Evolutionary conservation across 37 sponge, comb jelly and placozoan genomes (phyloP), one percentile per base, ranked within the genome.

Genomic region (Spongilla lacustris): DNA sequence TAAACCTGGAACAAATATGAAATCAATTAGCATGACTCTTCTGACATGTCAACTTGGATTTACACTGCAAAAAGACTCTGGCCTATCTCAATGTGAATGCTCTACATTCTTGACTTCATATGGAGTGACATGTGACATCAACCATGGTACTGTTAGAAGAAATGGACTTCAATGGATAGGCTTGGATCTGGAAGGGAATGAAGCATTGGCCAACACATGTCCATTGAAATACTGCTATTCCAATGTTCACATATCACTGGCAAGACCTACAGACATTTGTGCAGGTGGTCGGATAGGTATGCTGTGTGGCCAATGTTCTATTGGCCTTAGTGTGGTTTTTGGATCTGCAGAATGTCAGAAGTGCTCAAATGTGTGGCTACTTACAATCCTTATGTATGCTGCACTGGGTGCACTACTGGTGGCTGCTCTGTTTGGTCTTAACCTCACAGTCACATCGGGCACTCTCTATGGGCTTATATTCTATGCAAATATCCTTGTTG

Each of bases 271-370:
- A 28, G 67, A 34, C 26, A 50, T 88, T 2, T 88, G 89, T 76
- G 70, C 36, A 8, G 19, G 17, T 4, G 83, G 83, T 23, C 71
- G 89, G 25, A 82, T 66, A 30, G 92, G 92, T 31, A 38, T 91
- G 4, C 81, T 91, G 36, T 91, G 92, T 79, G 87, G 92, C 4
- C 29, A 14, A 67, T 91, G 92, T 67, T 23, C 69, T 25, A n/a
- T 33, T 32, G 77, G 82, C 3, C 49, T 81, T 28, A 91, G 92
- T 83, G 71, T 83, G 31, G 84, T 79, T 31, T 87, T 91, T 84
- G 84, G 92, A 4, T 74, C 80, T 13, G 21, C 78, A 21, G 69
- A 73, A 14, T 91, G 92, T 73, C 28, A 21, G 37, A 26, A 87
- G 66, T 91, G 92, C 30, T 74, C 87, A 22, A 66, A 81, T 69